Percentiles rank a stretch among this genome's conserved stretches.
Conservation (phyloP, 2,888 invertebrate species). For the Chrysolina americana region DNA sequence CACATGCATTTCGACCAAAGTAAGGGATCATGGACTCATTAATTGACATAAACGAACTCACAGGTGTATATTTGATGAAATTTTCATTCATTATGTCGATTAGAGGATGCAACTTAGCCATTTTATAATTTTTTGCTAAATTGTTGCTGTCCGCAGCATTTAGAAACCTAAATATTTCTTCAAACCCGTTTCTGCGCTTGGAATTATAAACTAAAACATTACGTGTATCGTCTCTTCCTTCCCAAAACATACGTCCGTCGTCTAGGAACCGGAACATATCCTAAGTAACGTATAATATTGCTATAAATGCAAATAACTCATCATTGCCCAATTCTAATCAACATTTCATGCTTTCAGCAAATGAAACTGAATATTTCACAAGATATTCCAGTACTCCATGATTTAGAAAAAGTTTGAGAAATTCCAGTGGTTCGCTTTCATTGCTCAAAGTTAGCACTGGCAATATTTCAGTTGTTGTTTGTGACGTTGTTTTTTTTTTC, state of each 20-base stretch:
- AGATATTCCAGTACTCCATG: background rate
- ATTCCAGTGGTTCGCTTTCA: background rate
- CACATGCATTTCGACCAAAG: background rate
- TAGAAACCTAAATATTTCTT: slow-evolving; percentile 20
- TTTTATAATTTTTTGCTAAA: background rate
- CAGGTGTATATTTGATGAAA: background rate
- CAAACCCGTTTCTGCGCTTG: slow-evolving; percentile 9
- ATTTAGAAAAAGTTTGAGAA: background rate
- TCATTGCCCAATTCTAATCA: background rate
- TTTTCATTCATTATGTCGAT: background rate
- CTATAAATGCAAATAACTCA: slow-evolving; percentile 16
- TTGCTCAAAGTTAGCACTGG: too few relatives aligned
- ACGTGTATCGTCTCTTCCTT: slow-evolving; percentile 16
- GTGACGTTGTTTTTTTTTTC: too few relatives aligned
- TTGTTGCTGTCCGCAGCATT: slow-evolving; percentile 25
- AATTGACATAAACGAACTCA: background rate
- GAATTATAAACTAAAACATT: slow-evolving; percentile 15
- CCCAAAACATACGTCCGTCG: slow-evolving; percentile 30
- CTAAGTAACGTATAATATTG: background rate
- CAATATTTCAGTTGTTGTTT: too few relatives aligned
- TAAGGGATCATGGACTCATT: background rate
- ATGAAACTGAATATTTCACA: background rate
- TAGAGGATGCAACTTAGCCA: background rate
- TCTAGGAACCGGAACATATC: slow-evolving; percentile 24
- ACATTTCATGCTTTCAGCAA: background rate